Conservation (phyloP, 2,888 invertebrate genomes). For the Bugulina stolonifera region DNA sequence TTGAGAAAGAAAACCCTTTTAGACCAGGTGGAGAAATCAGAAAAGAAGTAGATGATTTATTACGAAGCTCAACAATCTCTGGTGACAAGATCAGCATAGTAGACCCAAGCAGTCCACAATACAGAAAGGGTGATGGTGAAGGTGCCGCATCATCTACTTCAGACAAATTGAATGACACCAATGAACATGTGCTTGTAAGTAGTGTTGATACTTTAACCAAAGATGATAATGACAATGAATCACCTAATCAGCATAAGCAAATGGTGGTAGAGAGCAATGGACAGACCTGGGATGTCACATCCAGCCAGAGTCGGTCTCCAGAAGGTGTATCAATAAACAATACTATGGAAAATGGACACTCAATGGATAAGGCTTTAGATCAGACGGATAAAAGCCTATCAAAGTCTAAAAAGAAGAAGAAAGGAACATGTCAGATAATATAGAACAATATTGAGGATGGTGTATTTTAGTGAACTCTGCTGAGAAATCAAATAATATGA, state of each 20-base stretch:
- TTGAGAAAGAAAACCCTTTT: slow-evolving; percentile 22
- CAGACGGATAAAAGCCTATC: too few species aligned
- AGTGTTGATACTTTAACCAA: background rate
- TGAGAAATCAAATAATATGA: too few species aligned
- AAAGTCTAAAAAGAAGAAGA: background rate
- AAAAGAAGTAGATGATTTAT: slow-evolving; percentile 21
- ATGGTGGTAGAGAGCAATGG: background rate
- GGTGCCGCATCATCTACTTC: background rate
- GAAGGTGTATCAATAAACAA: too few species aligned
- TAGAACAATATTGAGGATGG: too few species aligned
- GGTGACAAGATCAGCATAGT: slow-evolving; percentile 1
- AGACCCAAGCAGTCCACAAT: slow-evolving; percentile 21
- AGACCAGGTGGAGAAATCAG: slow-evolving; percentile 17
- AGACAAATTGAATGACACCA: background rate
- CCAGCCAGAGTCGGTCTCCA: too few species aligned
- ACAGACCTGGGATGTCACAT: too few species aligned
- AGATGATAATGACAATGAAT: background rate
- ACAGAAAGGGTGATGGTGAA: background rate
- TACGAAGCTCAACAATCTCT: slow-evolving; percentile 23
- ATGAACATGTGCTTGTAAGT: slow-evolving; percentile 21
- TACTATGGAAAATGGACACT: background rate
- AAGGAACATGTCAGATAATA: slow-evolving; percentile 10
- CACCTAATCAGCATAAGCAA: background rate
- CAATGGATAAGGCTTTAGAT: background rate
- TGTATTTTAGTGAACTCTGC: too few species aligned